Evolutionary conservation across 2,797 vertebrate species (phyloP).

Genomic region (Cephalopachus bancanus): DNA sequence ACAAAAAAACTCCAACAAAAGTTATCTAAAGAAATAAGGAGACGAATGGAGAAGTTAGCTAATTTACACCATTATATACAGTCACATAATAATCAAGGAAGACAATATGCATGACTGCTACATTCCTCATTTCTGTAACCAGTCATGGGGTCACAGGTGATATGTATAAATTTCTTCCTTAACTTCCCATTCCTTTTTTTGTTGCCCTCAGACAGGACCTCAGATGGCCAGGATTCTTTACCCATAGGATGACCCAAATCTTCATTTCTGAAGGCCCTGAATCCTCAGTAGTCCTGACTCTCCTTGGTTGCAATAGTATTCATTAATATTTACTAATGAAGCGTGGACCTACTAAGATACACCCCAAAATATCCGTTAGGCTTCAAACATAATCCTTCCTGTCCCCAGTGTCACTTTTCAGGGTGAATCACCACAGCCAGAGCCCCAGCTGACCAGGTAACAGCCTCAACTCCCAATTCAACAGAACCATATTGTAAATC

Average conservation of each 20-base stretch:
- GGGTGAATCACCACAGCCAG: not conserved
- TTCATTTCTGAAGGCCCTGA: slow-evolving; percentile 5
- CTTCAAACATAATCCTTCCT: not conserved
- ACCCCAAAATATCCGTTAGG: not conserved
- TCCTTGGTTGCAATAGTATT: not conserved
- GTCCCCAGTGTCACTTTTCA: not conserved
- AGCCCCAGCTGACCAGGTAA: not conserved
- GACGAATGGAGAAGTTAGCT: not conserved
- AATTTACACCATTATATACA: not conserved
- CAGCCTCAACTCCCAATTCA: not conserved
- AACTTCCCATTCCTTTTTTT: not conserved
- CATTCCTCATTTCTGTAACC: not conserved
- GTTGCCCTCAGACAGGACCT: not conserved
- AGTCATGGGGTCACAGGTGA: not conserved
- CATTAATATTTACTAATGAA: not conserved
- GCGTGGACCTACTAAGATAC: not conserved
- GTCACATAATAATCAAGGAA: slow-evolving; percentile 13
- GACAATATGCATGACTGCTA: not conserved
- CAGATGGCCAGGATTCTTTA: not conserved
- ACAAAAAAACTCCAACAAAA: not conserved
- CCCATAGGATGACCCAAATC: not conserved
- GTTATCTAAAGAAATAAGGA: not conserved
- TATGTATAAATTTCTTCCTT: slow-evolving; percentile 23
- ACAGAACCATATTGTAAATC: not conserved
- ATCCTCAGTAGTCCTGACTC: not conserved